Conservation (phyloP, 2,888 invertebrate species). For the Andrena minutula region DNA sequence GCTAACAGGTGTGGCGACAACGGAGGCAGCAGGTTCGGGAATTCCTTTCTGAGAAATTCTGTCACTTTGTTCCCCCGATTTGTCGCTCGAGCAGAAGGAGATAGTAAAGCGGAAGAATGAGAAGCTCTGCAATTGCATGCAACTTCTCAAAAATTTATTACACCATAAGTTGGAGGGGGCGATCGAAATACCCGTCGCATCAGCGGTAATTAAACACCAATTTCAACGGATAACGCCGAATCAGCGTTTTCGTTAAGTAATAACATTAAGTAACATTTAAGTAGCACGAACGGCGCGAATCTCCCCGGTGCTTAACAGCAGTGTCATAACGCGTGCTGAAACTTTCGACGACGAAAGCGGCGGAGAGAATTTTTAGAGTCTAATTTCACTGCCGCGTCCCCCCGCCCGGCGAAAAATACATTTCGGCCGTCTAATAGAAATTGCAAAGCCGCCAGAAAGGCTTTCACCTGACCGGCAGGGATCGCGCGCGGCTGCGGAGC, state of each 20-base stretch:
- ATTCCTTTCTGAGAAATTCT: not conserved
- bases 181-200: conserved; percentile 5
- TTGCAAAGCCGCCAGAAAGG: conserved; percentile 51
- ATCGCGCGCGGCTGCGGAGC: conserved; percentile 35
- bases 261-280: conserved; percentile 45
- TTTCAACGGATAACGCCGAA: conserved; percentile 1
- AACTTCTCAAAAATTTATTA: conserved; percentile 16
- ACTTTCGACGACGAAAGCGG: conserved; percentile 51
- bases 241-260: conserved; percentile 49
- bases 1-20: no score
- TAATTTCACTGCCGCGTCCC: conserved; percentile 51
- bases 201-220: conserved; percentile 3
- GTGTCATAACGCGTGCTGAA: conserved; percentile 23
- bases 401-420: conserved; percentile 42
- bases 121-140: not conserved
- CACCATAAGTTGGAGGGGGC: conserved; percentile 2
- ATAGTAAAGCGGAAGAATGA: no score
- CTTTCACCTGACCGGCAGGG: conserved; percentile 53
- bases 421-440: conserved; percentile 67
- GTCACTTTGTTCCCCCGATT: no score
- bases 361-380: conserved; percentile 31
- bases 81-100: no score
- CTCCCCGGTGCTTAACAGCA: not conserved
- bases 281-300: conserved; percentile 23
- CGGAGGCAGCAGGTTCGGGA: not conserved